Evolutionary conservation across 2,113 vertebrate species (phyloP).

Genomic region (Seriola dumerili): DNA sequence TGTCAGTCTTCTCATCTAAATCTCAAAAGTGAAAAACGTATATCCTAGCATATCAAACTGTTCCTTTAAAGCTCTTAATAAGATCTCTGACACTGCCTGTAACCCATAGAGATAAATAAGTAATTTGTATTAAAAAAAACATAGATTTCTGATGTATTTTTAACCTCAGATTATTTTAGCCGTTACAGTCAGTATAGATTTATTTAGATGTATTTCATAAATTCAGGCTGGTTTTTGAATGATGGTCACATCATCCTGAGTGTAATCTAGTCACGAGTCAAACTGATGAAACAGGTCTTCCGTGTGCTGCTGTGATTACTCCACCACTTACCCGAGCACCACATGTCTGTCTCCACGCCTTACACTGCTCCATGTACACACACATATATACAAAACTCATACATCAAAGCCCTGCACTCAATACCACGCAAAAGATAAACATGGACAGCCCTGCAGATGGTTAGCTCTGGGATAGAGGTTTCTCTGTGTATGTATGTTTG

Average conservation of each 20-base stretch:
- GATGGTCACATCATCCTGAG: slow-evolving; percentile 14
- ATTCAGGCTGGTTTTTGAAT: background rate
- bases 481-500: slow-evolving; percentile 63
- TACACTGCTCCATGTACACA: slow-evolving; percentile 53
- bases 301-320: slow-evolving; percentile 57
- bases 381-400: slow-evolving; percentile 67
- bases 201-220: slow-evolving; percentile 37
- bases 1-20: no score
- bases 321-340: slow-evolving; percentile 46
- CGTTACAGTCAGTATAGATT: slow-evolving; percentile 13
- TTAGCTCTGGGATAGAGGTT: slow-evolving; percentile 56
- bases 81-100: background rate
- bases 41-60: background rate
- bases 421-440: slow-evolving; percentile 69
- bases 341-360: slow-evolving; percentile 69
- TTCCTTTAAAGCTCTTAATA: background rate
- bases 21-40: background rate
- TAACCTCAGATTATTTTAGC: slow-evolving; percentile 11
- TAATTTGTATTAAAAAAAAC: background rate
- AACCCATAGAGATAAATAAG: background rate
- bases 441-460: slow-evolving; percentile 64
- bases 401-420: slow-evolving; percentile 67
- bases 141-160: background rate
- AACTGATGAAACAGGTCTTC: slow-evolving; percentile 52
- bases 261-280: slow-evolving; percentile 27